Conservation (phyloP, 2,797 vertebrate genomes). For the Coilia nasus region DNA sequence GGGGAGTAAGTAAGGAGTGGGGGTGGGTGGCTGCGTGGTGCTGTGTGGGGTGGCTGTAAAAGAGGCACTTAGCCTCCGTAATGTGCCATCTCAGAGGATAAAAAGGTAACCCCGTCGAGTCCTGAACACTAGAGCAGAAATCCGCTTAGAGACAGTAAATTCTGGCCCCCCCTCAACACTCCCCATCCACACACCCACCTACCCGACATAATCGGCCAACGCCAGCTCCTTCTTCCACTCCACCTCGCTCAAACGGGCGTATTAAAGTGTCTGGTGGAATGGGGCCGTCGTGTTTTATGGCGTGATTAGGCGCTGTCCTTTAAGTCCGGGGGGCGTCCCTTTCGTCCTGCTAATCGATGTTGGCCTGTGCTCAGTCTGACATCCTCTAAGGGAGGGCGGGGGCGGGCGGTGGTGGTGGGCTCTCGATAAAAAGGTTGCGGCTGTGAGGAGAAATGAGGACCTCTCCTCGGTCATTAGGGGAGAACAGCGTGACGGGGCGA, state of each 20-base stretch:
- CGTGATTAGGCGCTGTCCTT: constrained; percentile 55
- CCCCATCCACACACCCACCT: background rate
- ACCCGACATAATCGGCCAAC: background rate
- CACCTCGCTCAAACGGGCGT: constrained; percentile 53
- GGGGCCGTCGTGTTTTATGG: constrained; percentile 54
- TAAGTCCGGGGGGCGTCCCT: constrained; percentile 50
- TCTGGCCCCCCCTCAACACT: constrained; percentile 41
- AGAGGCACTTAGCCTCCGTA: constrained; percentile 58
- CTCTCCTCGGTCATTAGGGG: background rate
- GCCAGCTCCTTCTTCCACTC: background rate
- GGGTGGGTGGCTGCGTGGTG: background rate
- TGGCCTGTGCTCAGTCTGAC: constrained; percentile 30
- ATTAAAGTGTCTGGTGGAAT: constrained; percentile 58
- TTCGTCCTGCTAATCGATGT: constrained; percentile 52
- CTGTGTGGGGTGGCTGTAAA: constrained; percentile 32
- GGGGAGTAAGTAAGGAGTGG: constrained; percentile 21
- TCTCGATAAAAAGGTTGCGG: background rate
- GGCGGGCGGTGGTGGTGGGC: background rate
- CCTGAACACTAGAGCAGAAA: constrained; percentile 46
- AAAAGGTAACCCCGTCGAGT: constrained; percentile 55
- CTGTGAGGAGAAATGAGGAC: background rate
- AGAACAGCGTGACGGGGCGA: background rate
- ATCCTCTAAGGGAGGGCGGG: background rate
- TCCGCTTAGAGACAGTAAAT: constrained; percentile 51
- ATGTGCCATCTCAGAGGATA: constrained; percentile 57